These are phyloP conservation scores for Mallotus villosus DNA, from an alignment of 2,797 vertebrate genomes.

Conservation along the genomic window DNA sequence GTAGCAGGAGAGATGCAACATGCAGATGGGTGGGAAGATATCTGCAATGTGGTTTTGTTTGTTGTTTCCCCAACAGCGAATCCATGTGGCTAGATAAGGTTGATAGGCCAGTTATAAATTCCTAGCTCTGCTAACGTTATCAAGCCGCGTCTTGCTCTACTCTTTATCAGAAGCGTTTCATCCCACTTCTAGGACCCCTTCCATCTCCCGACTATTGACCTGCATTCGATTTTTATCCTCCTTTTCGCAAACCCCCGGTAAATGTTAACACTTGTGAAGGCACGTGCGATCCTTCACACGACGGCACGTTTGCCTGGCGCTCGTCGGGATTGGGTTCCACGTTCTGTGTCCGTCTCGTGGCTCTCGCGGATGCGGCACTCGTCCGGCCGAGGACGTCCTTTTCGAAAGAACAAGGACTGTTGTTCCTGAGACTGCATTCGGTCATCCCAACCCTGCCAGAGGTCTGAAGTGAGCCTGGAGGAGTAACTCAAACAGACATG, in stretches of 20 bases:
- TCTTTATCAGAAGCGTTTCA: too few species aligned
- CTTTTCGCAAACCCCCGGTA: constrained; percentile 6
- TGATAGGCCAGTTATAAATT: too few species aligned
- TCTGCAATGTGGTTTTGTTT: too few species aligned
- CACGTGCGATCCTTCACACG: neutral
- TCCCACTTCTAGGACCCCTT: neutral
- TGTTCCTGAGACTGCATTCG: neutral
- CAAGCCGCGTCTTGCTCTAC: too few species aligned
- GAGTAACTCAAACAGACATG: constrained; percentile 11
- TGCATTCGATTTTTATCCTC: neutral
- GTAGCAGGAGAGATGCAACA: too few species aligned
- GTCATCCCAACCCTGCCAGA: neutral
- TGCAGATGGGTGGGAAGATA: too few species aligned
- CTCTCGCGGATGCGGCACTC: constrained; percentile 25
- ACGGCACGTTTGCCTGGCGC: neutral
- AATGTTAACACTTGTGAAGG: constrained; percentile 22
- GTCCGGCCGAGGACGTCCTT: constrained; percentile 9
- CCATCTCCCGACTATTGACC: constrained; percentile 7
- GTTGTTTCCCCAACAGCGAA: too few species aligned
- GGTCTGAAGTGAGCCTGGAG: constrained; percentile 12
- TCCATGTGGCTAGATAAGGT: too few species aligned
- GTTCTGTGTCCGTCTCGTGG: constrained; percentile 30
- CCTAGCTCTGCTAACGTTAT: too few species aligned
- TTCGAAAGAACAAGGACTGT: neutral
- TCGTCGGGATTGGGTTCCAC: constrained; percentile 26